Base-by-base conservation (phyloP, 53 echinoderm and acorn worm genomes). In the Luidia sarsii region DNA sequence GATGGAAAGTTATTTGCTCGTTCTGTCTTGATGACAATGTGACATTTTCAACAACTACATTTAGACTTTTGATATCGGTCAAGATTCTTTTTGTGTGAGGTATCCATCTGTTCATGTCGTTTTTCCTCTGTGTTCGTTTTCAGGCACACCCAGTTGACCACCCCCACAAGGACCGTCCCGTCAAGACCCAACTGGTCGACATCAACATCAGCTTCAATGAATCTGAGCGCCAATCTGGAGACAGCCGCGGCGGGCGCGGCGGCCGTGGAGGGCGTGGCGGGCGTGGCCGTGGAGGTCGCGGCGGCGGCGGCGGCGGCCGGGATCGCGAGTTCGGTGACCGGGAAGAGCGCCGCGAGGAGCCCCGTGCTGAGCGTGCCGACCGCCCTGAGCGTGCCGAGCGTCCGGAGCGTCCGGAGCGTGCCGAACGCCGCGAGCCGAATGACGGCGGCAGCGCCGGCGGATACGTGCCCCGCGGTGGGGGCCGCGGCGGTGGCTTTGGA, bases 201-300 rank as follows among this genome's bases (percentile, higher is more conserved):
- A 84, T 94, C 65, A 84, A 84, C 82, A 87, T 94, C 75, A 87
- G 83, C 34, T 97, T 97, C 57, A 83, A 90, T 48, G 93, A 93
- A 39, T 43, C 77, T 1, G 77, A 77, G 10, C 77, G 77, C 10
- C 86, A 86, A 32, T 63, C 89, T 25, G 84, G 91, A 21, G 87
- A 91, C 7, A 70, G 83, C 0, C 69, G 86, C 28, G 91, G 91
- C 8, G 79, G 91, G 14, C 67, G 87, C 9, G 82, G 82, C 10
- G 64, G 86, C 14, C 30, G 87, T 2, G 87, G 87, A 6, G 70
- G 87, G 45, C 55, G 87, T 18, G 85, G 85, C 28, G 73, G 81
- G 43, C 60, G 91, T 18, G 79, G 80, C 10, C 62, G 86, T 8
- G 71, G 81, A 31, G 84, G 88, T 9, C 74, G 90, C 5, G 84